Conservation (phyloP, 1,140 invertebrate genomes). For the Mycetomoellerius zeteki region DNA sequence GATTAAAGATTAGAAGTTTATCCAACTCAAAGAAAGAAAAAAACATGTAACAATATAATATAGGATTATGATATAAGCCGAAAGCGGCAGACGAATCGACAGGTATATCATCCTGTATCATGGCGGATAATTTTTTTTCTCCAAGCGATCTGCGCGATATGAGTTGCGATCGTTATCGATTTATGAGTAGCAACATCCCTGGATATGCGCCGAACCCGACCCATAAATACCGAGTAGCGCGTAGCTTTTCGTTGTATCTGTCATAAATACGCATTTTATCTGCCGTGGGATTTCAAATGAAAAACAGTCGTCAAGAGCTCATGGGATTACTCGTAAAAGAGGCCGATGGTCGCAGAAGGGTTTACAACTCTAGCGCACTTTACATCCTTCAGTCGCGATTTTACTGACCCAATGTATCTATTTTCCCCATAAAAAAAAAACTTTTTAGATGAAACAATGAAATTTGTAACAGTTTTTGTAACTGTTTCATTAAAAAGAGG, state of each 20-base stretch:
- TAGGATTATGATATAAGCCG: neutral
- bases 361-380: slow-evolving; percentile 25
- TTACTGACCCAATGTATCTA: neutral
- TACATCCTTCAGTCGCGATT: neutral
- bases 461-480: neutral
- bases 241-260: slow-evolving; percentile 79
- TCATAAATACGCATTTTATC: slow-evolving; percentile 85
- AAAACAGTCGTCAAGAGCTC: slow-evolving; percentile 86
- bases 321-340: slow-evolving; percentile 82
- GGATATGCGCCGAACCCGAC: slow-evolving; percentile 72
- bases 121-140: slow-evolving; percentile 59
- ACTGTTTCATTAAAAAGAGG: neutral
- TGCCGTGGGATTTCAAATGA: slow-evolving; percentile 83
- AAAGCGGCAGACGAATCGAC: neutral
- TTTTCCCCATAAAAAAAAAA: neutral
- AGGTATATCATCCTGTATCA: neutral
- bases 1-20: neutral
- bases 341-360: slow-evolving; percentile 50
- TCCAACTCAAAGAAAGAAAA: neutral
- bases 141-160: slow-evolving; percentile 66
- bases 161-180: slow-evolving; percentile 81
- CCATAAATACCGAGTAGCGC: slow-evolving; percentile 81
- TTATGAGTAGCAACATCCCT: slow-evolving; percentile 77
- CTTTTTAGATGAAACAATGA: neutral
- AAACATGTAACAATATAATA: slow-evolving; percentile 8